phyloP scores from a whole-genome alignment of 2,113 vertebrate genomes.

The Brachypodius melanocephalos region DNA sequence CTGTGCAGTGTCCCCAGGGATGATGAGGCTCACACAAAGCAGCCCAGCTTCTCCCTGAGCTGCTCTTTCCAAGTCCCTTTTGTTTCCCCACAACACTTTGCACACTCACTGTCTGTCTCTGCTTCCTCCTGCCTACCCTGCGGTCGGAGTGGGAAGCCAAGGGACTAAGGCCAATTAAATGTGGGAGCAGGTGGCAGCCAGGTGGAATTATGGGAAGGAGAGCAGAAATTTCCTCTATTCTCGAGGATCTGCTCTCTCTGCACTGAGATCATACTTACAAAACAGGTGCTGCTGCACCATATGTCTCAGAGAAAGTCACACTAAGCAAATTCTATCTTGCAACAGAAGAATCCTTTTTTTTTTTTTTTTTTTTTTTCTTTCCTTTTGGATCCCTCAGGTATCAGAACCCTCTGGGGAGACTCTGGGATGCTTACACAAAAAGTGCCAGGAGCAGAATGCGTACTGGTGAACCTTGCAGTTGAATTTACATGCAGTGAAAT shows the following conservation, averaged over 20 bases:
- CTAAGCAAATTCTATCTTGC: constrained; percentile 12
- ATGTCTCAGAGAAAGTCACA: constrained; percentile 50
- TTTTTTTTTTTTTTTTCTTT: background rate
- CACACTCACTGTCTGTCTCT: constrained; percentile 43
- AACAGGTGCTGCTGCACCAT: constrained; percentile 72
- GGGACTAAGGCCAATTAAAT: constrained; percentile 74
- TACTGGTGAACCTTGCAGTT: background rate
- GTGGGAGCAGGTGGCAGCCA: constrained; percentile 83
- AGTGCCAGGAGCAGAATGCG: background rate
- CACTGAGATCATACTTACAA: constrained; percentile 62
- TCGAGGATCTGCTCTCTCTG: constrained; percentile 49
- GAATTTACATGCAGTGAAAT: fast-evolving
- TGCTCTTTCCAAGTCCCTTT: constrained; percentile 49
- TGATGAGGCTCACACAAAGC: background rate
- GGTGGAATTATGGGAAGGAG: constrained; percentile 72
- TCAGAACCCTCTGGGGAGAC: background rate
- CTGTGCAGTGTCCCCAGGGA: background rate
- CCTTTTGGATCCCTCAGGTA: constrained; percentile 6
- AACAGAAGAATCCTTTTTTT: background rate
- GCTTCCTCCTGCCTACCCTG: constrained; percentile 36
- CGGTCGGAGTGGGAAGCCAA: constrained; percentile 45
- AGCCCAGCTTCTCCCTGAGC: background rate
- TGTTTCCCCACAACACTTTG: constrained; percentile 39
- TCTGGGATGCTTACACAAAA: background rate
- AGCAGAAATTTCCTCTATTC: constrained; percentile 67